Evolutionary conservation across 1,140 invertebrate species (phyloP), one percentile per base, ranked within the genome.

Genomic region (Sweltsa coloradensis): DNA sequence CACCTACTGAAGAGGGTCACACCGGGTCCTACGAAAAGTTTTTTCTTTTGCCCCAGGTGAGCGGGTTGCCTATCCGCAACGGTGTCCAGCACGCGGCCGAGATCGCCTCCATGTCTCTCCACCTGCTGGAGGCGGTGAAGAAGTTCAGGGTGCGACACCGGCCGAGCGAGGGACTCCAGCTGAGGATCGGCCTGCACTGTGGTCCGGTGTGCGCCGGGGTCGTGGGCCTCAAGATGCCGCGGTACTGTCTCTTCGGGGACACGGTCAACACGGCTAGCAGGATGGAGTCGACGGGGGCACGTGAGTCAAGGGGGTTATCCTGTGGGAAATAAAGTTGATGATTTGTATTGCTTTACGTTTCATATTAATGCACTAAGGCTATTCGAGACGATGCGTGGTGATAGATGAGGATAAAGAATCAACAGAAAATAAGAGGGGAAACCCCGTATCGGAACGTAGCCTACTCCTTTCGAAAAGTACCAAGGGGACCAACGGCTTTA

Each of bases 241-340:
- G 88, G 40, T 94, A 91, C 60, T 92, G 89, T 62, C 65, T 94
- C 1, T 89, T 89, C 58, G 89, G 89, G 0, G 89, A 93, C 55
- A 91, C 89, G 0, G 88, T 96, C 4, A 96, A 96, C 63, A 94
- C 89, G 0, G 88, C 91, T 0, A 90, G 85, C 19, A 72, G 91
- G 41, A 94, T 96, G 90, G 91, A 95, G 68, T 93, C 89, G 0
- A 90, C 83, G 26, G 88, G 89, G 25, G 73, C 77, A 52, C 71
- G 79, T 82, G n/a, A n/a, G n/a, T n/a, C n/a, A n/a, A n/a, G n/a
- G n/a, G n/a, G n/a, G n/a, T n/a, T n/a, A n/a, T n/a, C n/a, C n/a
- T n/a, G n/a, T n/a, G n/a, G n/a, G n/a, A n/a, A n/a, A n/a, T n/a
- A n/a, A n/a, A n/a, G n/a, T n/a, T n/a, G n/a, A n/a, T n/a, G n/a